phyloP scores from a whole-genome alignment of 2,888 invertebrate genomes.

The Lepidocyrtoides sp. region DNA sequence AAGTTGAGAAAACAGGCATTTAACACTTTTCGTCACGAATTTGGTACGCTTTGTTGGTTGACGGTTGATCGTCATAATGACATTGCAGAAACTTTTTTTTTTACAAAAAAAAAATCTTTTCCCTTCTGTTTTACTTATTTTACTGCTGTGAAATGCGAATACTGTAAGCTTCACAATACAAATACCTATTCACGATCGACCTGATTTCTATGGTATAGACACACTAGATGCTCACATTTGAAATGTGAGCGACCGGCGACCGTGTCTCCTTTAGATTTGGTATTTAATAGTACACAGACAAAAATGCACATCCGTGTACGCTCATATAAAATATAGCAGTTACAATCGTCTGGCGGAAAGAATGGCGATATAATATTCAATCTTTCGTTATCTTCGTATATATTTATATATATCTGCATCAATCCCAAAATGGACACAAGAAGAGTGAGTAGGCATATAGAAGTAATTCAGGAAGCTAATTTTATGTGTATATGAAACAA shows the following conservation, averaged over 20 bases:
- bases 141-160: slow-evolving; percentile 4
- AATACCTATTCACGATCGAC: slow-evolving; percentile 52
- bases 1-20: slow-evolving; percentile 7
- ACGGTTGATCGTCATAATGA: slow-evolving; percentile 67
- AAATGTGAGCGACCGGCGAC: not conserved
- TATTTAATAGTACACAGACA: not conserved
- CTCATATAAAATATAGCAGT: not conserved
- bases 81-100: slow-evolving; percentile 59
- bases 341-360: not conserved
- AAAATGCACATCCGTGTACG: not conserved
- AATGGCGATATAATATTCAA: no score
- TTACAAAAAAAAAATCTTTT: slow-evolving; percentile 22
- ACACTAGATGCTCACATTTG: slow-evolving; percentile 13
- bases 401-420: not conserved
- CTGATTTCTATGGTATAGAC: slow-evolving; percentile 42
- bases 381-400: not conserved
- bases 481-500: slow-evolving; percentile 54
- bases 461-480: slow-evolving; percentile 68
- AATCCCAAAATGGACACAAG: not conserved
- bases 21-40: slow-evolving; percentile 54
- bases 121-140: not conserved
- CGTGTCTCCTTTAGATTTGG: not conserved
- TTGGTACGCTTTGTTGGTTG: not conserved
- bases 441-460: not conserved
- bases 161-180: not conserved